These are phyloP conservation scores for Somateria mollissima DNA, from an alignment of 2,797 vertebrate species.

Conservation along the genomic window DNA sequence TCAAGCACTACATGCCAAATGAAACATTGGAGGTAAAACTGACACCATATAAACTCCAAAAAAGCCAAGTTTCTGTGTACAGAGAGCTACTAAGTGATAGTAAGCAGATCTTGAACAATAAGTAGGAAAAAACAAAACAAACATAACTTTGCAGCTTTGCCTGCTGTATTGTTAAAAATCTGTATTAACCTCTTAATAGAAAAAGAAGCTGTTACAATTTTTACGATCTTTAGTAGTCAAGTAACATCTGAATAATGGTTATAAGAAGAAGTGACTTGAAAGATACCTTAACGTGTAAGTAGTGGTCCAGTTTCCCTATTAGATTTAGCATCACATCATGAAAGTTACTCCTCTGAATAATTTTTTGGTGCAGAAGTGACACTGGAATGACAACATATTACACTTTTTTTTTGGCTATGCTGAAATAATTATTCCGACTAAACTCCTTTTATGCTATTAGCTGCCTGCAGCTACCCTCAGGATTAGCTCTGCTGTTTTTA, in stretches of 20 bases:
- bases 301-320: not conserved
- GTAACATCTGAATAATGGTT: not conserved
- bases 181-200: not conserved
- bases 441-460: not conserved
- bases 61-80: constrained; percentile 2
- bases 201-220: not conserved
- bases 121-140: not conserved
- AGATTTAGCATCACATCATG: not conserved
- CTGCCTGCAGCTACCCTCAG: not conserved
- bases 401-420: not conserved
- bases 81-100: not conserved
- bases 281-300: not conserved
- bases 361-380: not conserved
- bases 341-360: not conserved
- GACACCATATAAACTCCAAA: constrained; percentile 29
- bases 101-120: not conserved
- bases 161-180: not conserved
- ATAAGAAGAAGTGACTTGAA: not conserved
- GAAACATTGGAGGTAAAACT: constrained; percentile 40
- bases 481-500: not conserved
- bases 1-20: not conserved
- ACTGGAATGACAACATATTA: not conserved
- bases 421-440: not conserved
- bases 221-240: not conserved
- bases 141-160: not conserved